Percentiles rank a stretch among this genome's conserved stretches.
These are phyloP conservation scores for Troilus luridus DNA, from an alignment of 2,888 invertebrate genomes.

Conservation along the genomic window DNA sequence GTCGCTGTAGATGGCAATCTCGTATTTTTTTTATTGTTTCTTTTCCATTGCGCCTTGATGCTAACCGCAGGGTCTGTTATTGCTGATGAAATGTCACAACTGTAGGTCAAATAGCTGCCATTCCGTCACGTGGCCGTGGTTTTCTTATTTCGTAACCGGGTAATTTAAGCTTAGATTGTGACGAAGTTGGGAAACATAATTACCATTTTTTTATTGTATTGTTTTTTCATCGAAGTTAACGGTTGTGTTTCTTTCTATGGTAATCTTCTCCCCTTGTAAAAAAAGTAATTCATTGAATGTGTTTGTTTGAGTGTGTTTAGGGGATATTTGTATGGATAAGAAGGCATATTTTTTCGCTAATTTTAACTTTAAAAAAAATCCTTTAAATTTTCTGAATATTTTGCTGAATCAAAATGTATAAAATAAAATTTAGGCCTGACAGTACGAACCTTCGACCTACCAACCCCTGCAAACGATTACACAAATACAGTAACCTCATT, in stretches of 20 bases:
- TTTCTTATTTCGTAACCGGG: neutral
- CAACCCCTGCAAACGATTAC: neutral
- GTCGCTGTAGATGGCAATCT: neutral
- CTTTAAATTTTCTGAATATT: neutral
- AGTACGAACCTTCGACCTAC: neutral
- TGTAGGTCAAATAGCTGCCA: slow-evolving; percentile 10
- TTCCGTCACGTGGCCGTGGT: neutral
- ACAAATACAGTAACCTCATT: neutral
- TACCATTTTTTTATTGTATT: neutral
- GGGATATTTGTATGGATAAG: too few relatives aligned
- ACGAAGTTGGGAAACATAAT: neutral
- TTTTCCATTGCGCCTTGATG: neutral
- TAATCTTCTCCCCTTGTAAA: too few relatives aligned
- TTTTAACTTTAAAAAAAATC: neutral
- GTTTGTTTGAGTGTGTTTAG: too few relatives aligned
- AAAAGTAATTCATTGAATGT: too few relatives aligned
- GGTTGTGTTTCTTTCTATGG: neutral
- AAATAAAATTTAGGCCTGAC: neutral
- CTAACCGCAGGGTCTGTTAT: neutral
- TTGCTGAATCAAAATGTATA: neutral
- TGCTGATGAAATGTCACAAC: slow-evolving; percentile 29
- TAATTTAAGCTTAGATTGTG: slow-evolving; percentile 2
- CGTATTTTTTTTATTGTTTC: neutral
- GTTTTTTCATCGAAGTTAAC: neutral
- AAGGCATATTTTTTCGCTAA: too few relatives aligned